Evolutionary conservation across 2,797 vertebrate genomes (phyloP).

Genomic region (Furcifer pardalis): DNA sequence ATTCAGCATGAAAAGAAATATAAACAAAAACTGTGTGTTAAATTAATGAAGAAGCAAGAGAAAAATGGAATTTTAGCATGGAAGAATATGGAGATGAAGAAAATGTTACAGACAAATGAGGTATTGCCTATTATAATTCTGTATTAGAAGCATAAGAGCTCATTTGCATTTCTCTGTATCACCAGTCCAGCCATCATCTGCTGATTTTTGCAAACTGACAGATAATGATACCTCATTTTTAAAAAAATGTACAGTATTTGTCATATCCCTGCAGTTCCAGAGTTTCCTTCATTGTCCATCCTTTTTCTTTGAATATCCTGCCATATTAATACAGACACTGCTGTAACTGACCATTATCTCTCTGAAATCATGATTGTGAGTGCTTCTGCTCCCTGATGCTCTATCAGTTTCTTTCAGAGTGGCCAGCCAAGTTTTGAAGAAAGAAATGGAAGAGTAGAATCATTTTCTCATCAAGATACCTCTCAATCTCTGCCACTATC

Average conservation of each 20-base stretch:
- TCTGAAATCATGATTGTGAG: not conserved
- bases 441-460: not conserved
- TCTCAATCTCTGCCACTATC: fast-evolving
- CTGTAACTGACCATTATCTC: not conserved
- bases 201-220: not conserved
- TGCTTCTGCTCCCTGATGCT: not conserved
- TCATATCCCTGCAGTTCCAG: not conserved
- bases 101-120: constrained; percentile 2
- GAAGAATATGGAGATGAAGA: not conserved
- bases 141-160: not conserved
- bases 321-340: not conserved
- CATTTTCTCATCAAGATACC: not conserved
- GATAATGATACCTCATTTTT: no score
- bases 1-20: not conserved
- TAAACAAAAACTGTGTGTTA: not conserved
- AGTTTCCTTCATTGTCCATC: not conserved
- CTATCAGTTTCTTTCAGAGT: constrained; percentile 38
- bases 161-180: not conserved
- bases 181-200: no score
- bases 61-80: constrained; percentile 29
- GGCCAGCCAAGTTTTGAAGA: constrained; percentile 16
- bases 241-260: no score
- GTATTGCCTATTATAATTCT: not conserved
- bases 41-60: constrained; percentile 7
- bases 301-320: not conserved